Evolutionary conservation across 2,797 vertebrate genomes (phyloP).

Genomic region (Bovichtus variegatus): DNA sequence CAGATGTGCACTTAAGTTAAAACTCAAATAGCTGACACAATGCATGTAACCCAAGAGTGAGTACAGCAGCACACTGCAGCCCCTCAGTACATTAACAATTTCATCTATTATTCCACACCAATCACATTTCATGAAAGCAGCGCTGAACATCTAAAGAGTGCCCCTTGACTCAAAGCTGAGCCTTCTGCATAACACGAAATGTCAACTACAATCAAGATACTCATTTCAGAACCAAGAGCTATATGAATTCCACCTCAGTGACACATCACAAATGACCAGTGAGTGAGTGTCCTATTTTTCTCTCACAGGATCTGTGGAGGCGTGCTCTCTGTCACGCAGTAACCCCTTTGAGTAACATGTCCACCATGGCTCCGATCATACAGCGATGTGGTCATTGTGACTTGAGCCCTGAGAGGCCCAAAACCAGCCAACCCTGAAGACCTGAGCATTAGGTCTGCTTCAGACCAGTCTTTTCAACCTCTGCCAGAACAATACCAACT

Average conservation of each 20-base stretch:
- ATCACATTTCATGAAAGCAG: constrained; percentile 47
- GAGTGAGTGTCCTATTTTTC: constrained; percentile 66
- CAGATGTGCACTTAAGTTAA: neutral
- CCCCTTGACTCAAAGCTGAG: constrained; percentile 44
- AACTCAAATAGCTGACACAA: constrained; percentile 18
- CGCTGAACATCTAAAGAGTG: constrained; percentile 52
- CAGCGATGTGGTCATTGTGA: constrained; percentile 74
- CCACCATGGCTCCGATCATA: constrained; percentile 61
- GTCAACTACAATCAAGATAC: constrained; percentile 62
- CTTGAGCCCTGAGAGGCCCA: constrained; percentile 65
- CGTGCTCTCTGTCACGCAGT: constrained; percentile 68
- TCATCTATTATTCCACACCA: constrained; percentile 54
- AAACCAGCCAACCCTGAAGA: constrained; percentile 78
- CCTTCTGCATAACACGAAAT: constrained; percentile 62
- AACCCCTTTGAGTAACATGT: constrained; percentile 73
- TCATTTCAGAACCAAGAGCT: constrained; percentile 62
- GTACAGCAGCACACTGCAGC: constrained; percentile 1
- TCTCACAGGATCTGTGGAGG: constrained; percentile 67
- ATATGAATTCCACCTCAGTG: constrained; percentile 68
- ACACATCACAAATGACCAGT: constrained; percentile 60
- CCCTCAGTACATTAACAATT: constrained; percentile 36
- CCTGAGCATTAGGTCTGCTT: constrained; percentile 69
- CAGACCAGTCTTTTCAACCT: constrained; percentile 71
- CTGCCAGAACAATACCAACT: constrained; percentile 54
- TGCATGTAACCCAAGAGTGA: neutral